phyloP scores from a whole-genome alignment of 2,797 vertebrate species.

The Sebastes paucispinis region DNA sequence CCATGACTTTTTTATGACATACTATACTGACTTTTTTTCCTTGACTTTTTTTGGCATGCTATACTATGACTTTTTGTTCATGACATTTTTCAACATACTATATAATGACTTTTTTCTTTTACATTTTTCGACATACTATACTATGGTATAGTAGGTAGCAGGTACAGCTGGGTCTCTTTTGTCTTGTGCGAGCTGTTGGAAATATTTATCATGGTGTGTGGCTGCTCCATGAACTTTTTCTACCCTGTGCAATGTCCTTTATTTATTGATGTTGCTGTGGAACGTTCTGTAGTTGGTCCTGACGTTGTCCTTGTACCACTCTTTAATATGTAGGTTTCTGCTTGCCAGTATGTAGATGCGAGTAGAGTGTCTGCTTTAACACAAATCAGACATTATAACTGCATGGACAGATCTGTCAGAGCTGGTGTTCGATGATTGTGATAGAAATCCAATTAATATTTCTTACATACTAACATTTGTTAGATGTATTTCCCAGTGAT shows the following conservation, averaged over 20 bases:
- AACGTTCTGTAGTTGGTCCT: neutral
- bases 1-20: too few species aligned
- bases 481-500: neutral
- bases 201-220: neutral
- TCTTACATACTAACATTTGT: neutral
- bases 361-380: neutral
- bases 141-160: too few species aligned
- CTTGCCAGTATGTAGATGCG: neutral
- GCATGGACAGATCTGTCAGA: neutral
- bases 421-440: neutral
- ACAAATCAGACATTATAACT: neutral
- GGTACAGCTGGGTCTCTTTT: neutral
- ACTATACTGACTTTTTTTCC: too few species aligned
- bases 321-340: neutral
- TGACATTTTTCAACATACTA: too few species aligned
- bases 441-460: neutral
- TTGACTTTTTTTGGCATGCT: fast-evolving
- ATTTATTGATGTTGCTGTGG: neutral
- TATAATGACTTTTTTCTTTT: too few species aligned
- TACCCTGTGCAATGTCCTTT: neutral
- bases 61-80: too few species aligned
- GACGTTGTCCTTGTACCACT: neutral
- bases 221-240: neutral
- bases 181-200: neutral
- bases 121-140: too few species aligned